These are phyloP conservation scores for Heliconius ismenius DNA, from an alignment of 2,888 invertebrate genomes.

Conservation along the genomic window DNA sequence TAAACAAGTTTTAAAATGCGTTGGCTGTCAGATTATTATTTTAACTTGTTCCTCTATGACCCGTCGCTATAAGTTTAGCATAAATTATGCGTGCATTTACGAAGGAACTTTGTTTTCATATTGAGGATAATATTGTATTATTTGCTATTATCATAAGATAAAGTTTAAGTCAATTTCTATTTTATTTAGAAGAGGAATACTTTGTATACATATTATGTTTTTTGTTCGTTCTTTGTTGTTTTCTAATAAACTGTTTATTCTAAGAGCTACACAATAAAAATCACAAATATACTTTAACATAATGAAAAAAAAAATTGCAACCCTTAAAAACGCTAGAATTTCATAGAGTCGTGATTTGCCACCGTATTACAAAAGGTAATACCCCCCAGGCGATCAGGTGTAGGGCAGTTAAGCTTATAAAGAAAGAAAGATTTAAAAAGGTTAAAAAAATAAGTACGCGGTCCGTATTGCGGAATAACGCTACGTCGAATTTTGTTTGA, in stretches of 20 bases:
- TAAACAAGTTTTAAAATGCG: too few relatives aligned
- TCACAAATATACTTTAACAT: conserved; percentile 16
- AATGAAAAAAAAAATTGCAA: conserved; percentile 30
- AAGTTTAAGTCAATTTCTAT: not conserved
- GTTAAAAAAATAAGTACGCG: conserved; percentile 68
- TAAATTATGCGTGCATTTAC: not conserved
- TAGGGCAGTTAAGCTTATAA: conserved; percentile 73
- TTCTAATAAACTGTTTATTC: conserved; percentile 7
- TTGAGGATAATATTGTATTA: not conserved
- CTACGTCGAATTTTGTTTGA: conserved; percentile 63
- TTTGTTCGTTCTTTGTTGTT: not conserved
- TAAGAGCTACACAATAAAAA: not conserved
- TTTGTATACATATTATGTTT: not conserved
- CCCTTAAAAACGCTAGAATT: conserved; percentile 53
- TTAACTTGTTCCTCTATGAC: not conserved
- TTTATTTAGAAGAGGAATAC: not conserved
- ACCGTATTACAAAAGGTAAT: conserved; percentile 66
- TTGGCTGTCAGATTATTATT: not conserved
- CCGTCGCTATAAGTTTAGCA: conserved; percentile 2
- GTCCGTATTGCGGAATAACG: conserved; percentile 68
- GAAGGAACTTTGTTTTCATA: conserved; percentile 10
- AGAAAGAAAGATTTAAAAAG: conserved; percentile 75
- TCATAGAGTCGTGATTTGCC: conserved; percentile 58
- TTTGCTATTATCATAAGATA: not conserved
- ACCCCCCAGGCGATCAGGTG: conserved; percentile 77